These are phyloP conservation scores for Zingel zingel DNA, from an alignment of 2,113 vertebrate species.

Conservation along the genomic window DNA sequence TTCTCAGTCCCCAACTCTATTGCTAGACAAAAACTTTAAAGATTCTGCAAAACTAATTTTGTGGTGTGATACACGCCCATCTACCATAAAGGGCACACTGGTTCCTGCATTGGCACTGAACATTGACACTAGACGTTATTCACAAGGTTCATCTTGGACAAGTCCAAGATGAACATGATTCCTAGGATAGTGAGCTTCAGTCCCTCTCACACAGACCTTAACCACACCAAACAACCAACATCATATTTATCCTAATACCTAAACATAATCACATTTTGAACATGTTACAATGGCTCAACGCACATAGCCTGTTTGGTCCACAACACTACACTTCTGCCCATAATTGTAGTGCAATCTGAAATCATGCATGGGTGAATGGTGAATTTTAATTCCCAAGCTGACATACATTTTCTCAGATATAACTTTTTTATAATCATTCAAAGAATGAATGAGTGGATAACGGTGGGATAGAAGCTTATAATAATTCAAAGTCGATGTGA, in stretches of 20 bases:
- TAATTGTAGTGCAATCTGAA: background rate
- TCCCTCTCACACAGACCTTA: background rate
- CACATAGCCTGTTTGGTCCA: background rate
- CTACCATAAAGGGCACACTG: background rate
- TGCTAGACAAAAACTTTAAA: too few species aligned
- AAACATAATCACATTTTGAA: background rate
- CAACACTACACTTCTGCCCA: background rate
- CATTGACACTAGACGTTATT: background rate
- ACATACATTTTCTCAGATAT: constrained; percentile 10
- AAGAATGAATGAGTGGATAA: constrained; percentile 25
- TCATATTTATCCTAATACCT: constrained; percentile 11
- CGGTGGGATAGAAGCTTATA: background rate
- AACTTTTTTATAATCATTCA: constrained; percentile 27
- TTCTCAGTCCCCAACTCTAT: too few species aligned
- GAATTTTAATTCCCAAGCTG: constrained; percentile 7
- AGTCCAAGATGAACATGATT: background rate
- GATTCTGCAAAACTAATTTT: too few species aligned
- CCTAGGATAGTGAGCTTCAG: background rate
- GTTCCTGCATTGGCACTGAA: background rate
- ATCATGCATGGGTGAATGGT: background rate
- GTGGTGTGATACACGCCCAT: background rate
- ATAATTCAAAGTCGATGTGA: constrained; percentile 31
- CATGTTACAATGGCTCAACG: constrained; percentile 2
- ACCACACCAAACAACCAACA: background rate
- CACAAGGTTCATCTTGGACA: too few species aligned